phyloP scores from a whole-genome alignment of 2,888 invertebrate species.

The Dryobotodes eremita region DNA sequence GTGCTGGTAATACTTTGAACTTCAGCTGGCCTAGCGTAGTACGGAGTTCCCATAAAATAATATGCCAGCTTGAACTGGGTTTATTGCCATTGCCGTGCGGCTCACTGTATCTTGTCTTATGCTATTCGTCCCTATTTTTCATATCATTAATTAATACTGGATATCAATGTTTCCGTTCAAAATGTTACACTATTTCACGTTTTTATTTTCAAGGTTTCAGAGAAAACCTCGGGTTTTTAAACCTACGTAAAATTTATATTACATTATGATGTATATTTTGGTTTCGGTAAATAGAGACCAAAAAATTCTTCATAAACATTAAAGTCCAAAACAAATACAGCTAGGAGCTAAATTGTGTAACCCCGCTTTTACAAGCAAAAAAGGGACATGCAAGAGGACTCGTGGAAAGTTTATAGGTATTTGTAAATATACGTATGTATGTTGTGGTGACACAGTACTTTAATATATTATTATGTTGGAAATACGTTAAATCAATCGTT shows the following conservation, averaged over 20 bases:
- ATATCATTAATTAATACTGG: not conserved
- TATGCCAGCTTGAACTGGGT: not conserved
- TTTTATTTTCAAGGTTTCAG: not conserved
- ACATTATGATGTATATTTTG: conserved; percentile 36
- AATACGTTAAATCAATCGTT: too few species aligned
- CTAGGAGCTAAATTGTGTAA: conserved; percentile 50
- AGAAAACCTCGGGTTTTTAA: not conserved
- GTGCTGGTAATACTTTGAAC: not conserved
- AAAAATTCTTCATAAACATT: conserved; percentile 47
- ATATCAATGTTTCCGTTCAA: not conserved
- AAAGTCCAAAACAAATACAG: conserved; percentile 56
- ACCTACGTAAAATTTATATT: conserved; percentile 21
- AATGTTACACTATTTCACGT: not conserved
- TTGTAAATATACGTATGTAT: not conserved
- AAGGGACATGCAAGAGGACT: conserved; percentile 9
- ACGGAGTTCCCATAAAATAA: not conserved
- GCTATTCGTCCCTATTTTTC: not conserved
- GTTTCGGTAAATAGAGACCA: conserved; percentile 45
- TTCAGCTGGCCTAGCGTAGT: too few species aligned
- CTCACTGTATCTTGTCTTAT: not conserved
- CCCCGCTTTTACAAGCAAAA: conserved; percentile 47
- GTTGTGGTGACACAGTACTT: too few species aligned
- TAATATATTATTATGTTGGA: too few species aligned
- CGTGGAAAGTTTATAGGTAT: conserved; percentile 24
- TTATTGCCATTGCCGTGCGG: not conserved